These are phyloP conservation scores for Neomicropteryx cornuta DNA, from an alignment of 1,140 invertebrate genomes.

Conservation along the genomic window DNA sequence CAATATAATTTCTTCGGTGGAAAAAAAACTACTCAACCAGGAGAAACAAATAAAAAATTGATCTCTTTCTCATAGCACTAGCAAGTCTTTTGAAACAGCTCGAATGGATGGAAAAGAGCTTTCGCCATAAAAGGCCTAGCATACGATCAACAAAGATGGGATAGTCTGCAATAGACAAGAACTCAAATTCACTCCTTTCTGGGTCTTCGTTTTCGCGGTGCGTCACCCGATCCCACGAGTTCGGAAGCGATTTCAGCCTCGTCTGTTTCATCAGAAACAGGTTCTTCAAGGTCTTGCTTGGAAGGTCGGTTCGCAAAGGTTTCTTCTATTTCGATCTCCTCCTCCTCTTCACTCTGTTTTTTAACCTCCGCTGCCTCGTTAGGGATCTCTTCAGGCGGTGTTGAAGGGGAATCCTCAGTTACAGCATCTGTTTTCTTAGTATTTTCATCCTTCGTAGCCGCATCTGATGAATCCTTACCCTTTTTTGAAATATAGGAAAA, in stretches of 20 bases:
- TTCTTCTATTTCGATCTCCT: too few species aligned
- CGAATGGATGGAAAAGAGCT: too few species aligned
- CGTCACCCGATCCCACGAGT: slow-evolving; percentile 26
- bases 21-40: too few species aligned
- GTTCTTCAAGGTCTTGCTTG: slow-evolving; percentile 28
- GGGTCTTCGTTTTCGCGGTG: slow-evolving; percentile 39
- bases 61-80: too few species aligned
- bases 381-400: slow-evolving; percentile 20
- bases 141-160: too few species aligned
- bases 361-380: slow-evolving; percentile 29
- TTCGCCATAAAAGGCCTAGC: too few species aligned
- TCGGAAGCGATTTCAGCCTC: slow-evolving; percentile 4
- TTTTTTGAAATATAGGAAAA: too few species aligned
- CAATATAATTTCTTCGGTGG: too few species aligned
- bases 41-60: too few species aligned
- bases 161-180: too few species aligned
- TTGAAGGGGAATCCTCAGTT: slow-evolving; percentile 32
- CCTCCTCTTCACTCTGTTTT: slow-evolving; percentile 29
- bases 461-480: slow-evolving; percentile 15
- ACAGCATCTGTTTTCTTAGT: slow-evolving; percentile 37
- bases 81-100: too few species aligned
- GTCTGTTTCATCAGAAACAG: slow-evolving; percentile 12
- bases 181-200: slow-evolving; percentile 45
- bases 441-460: slow-evolving; percentile 27
- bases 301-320: slow-evolving; percentile 18